Evolutionary conservation across 2,797 vertebrate species (phyloP), one percentile per base, ranked within the genome.

Genomic region (Nannoperca australis): DNA sequence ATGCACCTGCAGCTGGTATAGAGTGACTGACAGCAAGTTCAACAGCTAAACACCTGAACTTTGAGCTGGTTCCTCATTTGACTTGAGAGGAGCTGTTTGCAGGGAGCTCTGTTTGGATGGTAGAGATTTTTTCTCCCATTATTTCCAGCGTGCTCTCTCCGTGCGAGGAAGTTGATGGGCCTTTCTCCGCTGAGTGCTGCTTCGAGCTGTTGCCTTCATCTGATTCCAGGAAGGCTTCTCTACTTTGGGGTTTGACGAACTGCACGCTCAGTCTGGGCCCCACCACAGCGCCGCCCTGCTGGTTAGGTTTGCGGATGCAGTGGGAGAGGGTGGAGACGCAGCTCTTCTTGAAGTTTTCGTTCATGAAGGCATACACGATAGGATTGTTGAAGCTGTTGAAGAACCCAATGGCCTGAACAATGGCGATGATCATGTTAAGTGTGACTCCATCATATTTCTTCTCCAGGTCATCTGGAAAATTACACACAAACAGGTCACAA

Each of bases 381-480:
- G 96, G 96, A 66, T 96, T 96, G 91, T 96, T 96, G 84, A 97
- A 96, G 77, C 96, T 96, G 92, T 97, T 96, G 86, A 94, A 96
- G 89, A 97, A 96, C 11, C 96, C 96, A 2, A 97, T 93, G 75
- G 96, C 96, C 91, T 96, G 96, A 10, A 96, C 96, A 1, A 96
- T 85, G 24, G 96, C 96, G 8, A 96, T 76, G 76, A 96, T 95
- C 91, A 93, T 96, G 91, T 91, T 96, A 2, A 96, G 63, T 0
- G 95, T 96, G 42, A 96, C 94, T 2, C 93, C 96, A 2, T 96
- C 92, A 0, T 95, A 95, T 67, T 93, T 95, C 14, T 94, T 94
- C 85, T 96, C 96, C 69, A 96, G 90, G 74, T 96, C 92, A 65
- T 95, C 96, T 97, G 82, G 36, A 62, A 0, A 65, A 68, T 44